phyloP scores from a whole-genome alignment of 2,888 invertebrate species.

The Cylindroiulus punctatus region DNA sequence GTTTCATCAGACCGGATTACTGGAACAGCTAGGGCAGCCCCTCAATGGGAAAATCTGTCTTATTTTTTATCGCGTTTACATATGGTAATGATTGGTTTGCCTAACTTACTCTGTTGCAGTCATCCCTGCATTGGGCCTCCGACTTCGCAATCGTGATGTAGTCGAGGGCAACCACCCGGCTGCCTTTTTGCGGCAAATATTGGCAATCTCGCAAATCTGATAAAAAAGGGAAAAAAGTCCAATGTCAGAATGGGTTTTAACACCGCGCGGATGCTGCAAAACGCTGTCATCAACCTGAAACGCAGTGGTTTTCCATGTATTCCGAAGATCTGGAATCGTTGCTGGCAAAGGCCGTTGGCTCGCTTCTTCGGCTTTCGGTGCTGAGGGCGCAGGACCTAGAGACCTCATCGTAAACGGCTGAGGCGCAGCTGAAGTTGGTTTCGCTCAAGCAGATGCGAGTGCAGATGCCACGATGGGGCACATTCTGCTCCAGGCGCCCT shows the following conservation, averaged over 20 bases:
- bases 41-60: background rate
- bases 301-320: constrained; percentile 71
- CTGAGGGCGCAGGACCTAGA: constrained; percentile 74
- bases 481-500: constrained; percentile 37
- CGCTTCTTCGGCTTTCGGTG: constrained; percentile 77
- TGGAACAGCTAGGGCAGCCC: background rate
- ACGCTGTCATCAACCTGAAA: constrained; percentile 64
- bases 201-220: constrained; percentile 48
- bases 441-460: constrained; percentile 35
- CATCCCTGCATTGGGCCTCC: constrained; percentile 50
- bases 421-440: constrained; percentile 49
- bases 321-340: constrained; percentile 66
- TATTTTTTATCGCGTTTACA: background rate
- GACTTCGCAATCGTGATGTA: constrained; percentile 42
- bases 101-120: constrained; percentile 54
- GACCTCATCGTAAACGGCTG: constrained; percentile 70
- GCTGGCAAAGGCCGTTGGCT: constrained; percentile 78
- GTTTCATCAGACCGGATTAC: background rate
- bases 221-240: background rate
- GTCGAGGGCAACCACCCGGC: constrained; percentile 47
- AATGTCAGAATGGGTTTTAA: background rate
- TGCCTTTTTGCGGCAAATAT: constrained; percentile 50
- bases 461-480: constrained; percentile 40
- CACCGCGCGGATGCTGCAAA: background rate
- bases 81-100: background rate